These are phyloP conservation scores for Aphis craccivora DNA, from an alignment of 1,140 invertebrate species.

Conservation along the genomic window DNA sequence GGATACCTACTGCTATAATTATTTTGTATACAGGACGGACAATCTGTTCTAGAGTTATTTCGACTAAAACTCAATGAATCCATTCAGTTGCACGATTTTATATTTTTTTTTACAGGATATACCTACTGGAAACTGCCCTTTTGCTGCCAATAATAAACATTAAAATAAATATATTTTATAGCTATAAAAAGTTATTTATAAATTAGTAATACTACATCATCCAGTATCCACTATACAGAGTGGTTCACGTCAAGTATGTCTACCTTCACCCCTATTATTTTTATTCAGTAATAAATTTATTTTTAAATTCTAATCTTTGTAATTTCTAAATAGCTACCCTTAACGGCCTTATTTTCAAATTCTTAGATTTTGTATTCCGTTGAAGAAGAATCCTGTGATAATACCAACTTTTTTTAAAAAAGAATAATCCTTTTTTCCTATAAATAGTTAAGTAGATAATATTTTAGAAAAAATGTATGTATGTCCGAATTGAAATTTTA, in stretches of 20 bases:
- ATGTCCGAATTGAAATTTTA: no score
- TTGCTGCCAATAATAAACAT: slow-evolving; percentile 24
- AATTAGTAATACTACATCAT: neutral
- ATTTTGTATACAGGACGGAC: neutral
- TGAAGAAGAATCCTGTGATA: no score
- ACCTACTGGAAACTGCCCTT: neutral
- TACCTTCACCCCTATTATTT: neutral
- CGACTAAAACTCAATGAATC: slow-evolving; percentile 40
- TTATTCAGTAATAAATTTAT: neutral
- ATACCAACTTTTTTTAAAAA: no score
- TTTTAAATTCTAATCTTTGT: neutral
- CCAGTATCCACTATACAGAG: neutral
- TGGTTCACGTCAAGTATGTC: neutral
- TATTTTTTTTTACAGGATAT: neutral
- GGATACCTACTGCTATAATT: neutral
- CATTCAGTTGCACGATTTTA: slow-evolving; percentile 7
- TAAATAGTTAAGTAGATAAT: no score
- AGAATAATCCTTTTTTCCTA: no score
- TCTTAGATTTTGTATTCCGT: no score
- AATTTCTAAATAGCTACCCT: neutral
- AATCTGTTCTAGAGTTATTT: neutral
- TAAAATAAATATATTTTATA: neutral
- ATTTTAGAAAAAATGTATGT: no score
- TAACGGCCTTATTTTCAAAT: no score
- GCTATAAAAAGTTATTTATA: slow-evolving; percentile 16